These are phyloP conservation scores for Cheirogaleus major DNA, from an alignment of 2,797 vertebrate species.

Conservation along the genomic window DNA sequence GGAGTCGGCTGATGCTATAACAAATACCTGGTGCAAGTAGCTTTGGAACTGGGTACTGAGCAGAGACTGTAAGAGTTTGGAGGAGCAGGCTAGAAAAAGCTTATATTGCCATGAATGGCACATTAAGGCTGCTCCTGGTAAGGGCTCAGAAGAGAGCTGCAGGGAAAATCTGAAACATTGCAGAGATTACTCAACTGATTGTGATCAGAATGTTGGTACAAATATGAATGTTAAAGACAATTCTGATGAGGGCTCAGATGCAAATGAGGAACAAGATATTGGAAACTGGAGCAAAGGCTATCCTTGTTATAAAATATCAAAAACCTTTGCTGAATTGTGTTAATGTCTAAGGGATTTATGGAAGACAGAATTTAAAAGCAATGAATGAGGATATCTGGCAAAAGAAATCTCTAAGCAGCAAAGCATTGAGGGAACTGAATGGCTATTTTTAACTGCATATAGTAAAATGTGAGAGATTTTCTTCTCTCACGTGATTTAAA, in stretches of 20 bases:
- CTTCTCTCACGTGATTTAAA: no score
- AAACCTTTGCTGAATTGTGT: background rate
- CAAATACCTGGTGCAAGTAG: no score
- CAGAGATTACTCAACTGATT: background rate
- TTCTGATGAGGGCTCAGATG: background rate
- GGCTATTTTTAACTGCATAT: background rate
- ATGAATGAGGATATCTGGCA: background rate
- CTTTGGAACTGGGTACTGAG: no score
- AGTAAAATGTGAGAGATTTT: background rate
- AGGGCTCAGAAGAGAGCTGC: no score
- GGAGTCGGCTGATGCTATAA: background rate
- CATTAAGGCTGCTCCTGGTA: no score
- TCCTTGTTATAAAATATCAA: background rate
- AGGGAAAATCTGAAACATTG: background rate
- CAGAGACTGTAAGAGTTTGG: no score
- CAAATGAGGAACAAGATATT: background rate
- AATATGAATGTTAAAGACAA: background rate
- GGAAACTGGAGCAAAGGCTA: background rate
- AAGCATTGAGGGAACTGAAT: background rate
- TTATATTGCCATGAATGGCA: no score
- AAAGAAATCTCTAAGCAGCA: background rate
- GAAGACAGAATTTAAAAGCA: background rate
- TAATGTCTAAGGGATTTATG: background rate
- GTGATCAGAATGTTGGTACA: background rate
- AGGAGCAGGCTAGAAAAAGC: no score